Evolutionary conservation across 2,888 invertebrate genomes (phyloP), one percentile per base, ranked within the genome.

Genomic region (Tiliacea citrago): DNA sequence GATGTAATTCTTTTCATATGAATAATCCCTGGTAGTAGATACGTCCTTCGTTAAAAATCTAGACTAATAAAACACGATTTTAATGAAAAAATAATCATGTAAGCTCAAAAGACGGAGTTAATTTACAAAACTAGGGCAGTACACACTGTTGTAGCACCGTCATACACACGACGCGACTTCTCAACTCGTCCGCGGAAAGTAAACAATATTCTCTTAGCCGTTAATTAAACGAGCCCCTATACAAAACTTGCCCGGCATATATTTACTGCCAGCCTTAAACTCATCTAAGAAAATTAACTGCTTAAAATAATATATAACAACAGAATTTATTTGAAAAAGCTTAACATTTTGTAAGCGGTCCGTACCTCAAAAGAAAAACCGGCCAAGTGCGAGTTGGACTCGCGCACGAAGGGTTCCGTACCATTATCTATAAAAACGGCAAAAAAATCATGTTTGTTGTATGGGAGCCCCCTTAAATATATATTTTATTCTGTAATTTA

Each of bases 211-310:
- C 39, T 49, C 39, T 39, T 13, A 29, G 39, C 24, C 69, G 57
- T 67, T 75, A 83, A 81, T 81, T 69, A 78, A 45, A 75, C 74
- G 7, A 67, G 47, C 61, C 21, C 53, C 65, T 21, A 24, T 21
- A 24, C 68, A 60, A 75, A 79, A 58, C 51, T 70, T 57, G 47
- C 3, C 18, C 35, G 47, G 42, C 67, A 24, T 71, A 24, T 74
- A 70, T 81, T 83, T 80, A 70, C 47, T 62, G 49, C 16, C 45
- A 51, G 49, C 51, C 57, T 62, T 62, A 51, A 74, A 79, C 24
- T 29, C 45, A 51, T 61, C 7, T 16, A 68, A 12, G 42, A 57
- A 62, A 62, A 72, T 58, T 29, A 6, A 39, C 21, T 49, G 2
- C 9, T 10, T 49, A n/a, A n/a, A n/a, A n/a, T n/a, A n/a, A n/a